Evolutionary conservation across 2,113 vertebrate genomes (phyloP).

Genomic region (Pseudois nayaur): DNA sequence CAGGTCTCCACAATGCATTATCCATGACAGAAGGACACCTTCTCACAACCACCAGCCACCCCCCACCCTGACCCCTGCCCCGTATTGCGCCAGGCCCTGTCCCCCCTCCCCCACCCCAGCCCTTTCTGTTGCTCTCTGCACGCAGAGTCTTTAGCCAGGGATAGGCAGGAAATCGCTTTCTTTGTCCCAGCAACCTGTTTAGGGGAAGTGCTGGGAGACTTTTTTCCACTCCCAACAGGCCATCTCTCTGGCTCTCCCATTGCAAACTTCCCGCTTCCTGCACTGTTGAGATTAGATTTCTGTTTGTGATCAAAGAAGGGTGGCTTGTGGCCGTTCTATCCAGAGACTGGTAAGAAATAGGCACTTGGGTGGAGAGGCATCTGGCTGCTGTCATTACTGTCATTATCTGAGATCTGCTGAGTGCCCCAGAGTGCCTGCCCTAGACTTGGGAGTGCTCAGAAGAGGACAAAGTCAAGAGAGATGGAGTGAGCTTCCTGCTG

Average conservation of each 20-base stretch:
- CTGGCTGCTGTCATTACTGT: background rate
- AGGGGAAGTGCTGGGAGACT: background rate
- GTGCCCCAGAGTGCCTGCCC: background rate
- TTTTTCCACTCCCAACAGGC: background rate
- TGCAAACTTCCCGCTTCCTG: background rate
- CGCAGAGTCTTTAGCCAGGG: background rate
- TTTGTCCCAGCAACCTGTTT: background rate
- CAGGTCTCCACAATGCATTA: background rate
- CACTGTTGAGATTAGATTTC: background rate
- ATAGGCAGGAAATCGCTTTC: background rate
- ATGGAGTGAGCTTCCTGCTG: background rate
- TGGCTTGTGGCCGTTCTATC: background rate
- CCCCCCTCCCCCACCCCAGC: accelerated
- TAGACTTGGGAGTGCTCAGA: background rate
- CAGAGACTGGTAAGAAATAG: background rate
- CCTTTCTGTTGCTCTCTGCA: background rate
- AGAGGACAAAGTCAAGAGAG: background rate
- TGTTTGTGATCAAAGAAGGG: background rate
- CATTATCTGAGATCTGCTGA: background rate
- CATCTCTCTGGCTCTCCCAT: background rate
- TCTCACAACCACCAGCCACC: background rate
- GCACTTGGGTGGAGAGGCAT: background rate
- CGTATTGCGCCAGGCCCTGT: too few species aligned
- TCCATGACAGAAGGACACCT: background rate
- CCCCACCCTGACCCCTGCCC: too few species aligned